A percentile compares a stretch with the other conserved stretches of the same genome.
These are phyloP conservation scores for Lamproptera curius DNA, from an alignment of 2,888 invertebrate species.

Conservation along the genomic window DNA sequence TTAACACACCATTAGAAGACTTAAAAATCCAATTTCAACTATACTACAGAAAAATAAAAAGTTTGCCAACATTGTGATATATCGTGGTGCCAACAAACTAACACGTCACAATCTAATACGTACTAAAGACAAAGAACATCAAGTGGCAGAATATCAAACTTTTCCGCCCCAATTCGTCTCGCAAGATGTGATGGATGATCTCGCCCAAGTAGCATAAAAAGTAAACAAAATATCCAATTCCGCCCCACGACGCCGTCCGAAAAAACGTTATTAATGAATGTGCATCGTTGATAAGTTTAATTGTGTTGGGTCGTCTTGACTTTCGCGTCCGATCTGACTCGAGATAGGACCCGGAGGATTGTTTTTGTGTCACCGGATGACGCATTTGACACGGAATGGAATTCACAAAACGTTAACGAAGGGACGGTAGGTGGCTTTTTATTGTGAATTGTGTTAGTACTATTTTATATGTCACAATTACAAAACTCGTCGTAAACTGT, in stretches of 20 bases:
- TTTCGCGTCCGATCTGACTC: constrained; percentile 45
- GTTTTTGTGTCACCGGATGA: constrained; percentile 40
- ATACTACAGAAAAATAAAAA: constrained; percentile 10
- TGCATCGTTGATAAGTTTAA: constrained; percentile 58
- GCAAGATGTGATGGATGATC: constrained; percentile 64
- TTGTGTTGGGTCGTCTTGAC: constrained; percentile 55
- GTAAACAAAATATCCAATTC: constrained; percentile 72
- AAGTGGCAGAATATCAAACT: constrained; percentile 18
- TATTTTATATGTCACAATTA: too few species aligned
- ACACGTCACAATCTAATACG: constrained; percentile 16
- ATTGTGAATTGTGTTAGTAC: too few species aligned
- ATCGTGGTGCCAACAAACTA: constrained; percentile 16
- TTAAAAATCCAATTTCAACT: too few species aligned
- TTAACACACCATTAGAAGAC: too few species aligned
- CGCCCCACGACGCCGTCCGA: constrained; percentile 31
- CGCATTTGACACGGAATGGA: constrained; percentile 38
- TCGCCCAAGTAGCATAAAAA: constrained; percentile 67
- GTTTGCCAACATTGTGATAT: constrained; percentile 16
- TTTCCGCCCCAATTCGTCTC: constrained; percentile 57
- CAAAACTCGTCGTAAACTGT: too few species aligned
- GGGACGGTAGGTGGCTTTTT: too few species aligned
- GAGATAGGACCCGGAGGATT: constrained; percentile 38
- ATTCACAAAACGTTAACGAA: constrained; percentile 16
- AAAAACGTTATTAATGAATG: constrained; percentile 64
- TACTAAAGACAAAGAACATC: constrained; percentile 18